phyloP scores from a whole-genome alignment of 2,113 vertebrate genomes.

The Clarias macrocephalus region DNA sequence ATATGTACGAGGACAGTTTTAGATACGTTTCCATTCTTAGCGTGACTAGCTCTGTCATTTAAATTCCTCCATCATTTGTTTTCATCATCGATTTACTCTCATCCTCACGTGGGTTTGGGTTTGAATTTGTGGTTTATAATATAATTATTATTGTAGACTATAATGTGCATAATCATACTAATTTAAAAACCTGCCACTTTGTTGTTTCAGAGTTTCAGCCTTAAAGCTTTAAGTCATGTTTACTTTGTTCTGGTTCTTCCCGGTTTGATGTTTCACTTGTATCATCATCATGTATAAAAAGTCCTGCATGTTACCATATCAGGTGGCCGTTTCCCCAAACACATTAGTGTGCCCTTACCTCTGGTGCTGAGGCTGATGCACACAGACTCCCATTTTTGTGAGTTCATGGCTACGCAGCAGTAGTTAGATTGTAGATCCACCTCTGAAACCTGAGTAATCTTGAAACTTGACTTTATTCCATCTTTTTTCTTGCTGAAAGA shows the following conservation, averaged over 20 bases:
- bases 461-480: conserved; percentile 49
- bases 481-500: neutral
- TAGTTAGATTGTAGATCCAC: conserved; percentile 57
- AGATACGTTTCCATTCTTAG: neutral
- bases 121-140: neutral
- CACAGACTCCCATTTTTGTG: accelerated
- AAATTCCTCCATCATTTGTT: neutral
- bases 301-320: neutral
- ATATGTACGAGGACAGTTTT: too few relatives aligned
- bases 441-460: conserved; percentile 59
- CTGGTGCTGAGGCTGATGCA: conserved; percentile 51
- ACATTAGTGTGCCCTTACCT: conserved; percentile 54
- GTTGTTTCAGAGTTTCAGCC: neutral
- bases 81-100: neutral
- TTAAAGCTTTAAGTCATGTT: neutral
- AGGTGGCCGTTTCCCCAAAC: neutral
- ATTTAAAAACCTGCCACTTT: neutral
- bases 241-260: neutral
- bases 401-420: neutral
- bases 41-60: neutral
- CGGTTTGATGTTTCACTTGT: neutral
- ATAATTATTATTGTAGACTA: too few relatives aligned
- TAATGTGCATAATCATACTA: neutral
- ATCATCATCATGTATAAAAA: neutral
- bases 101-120: neutral